Base-by-base conservation (phyloP, 2,888 invertebrate species). In the Rhingia campestris region DNA sequence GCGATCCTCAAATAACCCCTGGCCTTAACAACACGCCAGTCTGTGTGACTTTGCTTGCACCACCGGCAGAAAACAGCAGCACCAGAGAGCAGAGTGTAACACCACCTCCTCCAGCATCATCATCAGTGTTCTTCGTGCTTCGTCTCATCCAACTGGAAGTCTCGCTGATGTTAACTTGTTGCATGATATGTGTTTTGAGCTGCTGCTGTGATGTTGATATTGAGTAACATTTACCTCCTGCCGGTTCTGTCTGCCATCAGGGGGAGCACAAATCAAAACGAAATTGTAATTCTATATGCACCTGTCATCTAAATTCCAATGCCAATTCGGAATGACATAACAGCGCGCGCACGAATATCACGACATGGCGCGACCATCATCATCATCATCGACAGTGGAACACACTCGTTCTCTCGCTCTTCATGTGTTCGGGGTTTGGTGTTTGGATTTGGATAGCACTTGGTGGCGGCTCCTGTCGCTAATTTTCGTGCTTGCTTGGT, bases 261-360 rank as follows among this genome's bases (percentile, higher is more conserved):
- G 22, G 37, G 54, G 43, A 43, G 73, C 82, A 77, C 82, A 82
- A 82, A 82, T 73, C 82, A 82, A 77, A 79, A 82, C 41, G 54
- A 64, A 82, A 82, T 73, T 73, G 77, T 72, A 82, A 82, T 73
- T 72, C 77, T 67, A 73, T 77, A 67, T 77, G 76, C 77, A 82
- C 82, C 79, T 82, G 82, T 77, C 82, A 82, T 82, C 58, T 79
- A 82, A 82, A 82, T 79, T 82, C 73, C 63, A 82, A 82, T 82
- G 77, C 69, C 63, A 82, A 64, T 82, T 69, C 49, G 56, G 41
- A 79, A 59, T 73, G 77, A 77, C 64, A 79, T 69, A 79, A 74
- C 79, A 82, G 63, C 64, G 82, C 53, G 63, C 73, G 64, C 82
- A 79, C 82, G 67, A 79, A 73, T 56, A 69, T 69, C 69, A 79